phyloP scores from a whole-genome alignment of 2,797 vertebrate genomes.

The Dermochelys coriacea region DNA sequence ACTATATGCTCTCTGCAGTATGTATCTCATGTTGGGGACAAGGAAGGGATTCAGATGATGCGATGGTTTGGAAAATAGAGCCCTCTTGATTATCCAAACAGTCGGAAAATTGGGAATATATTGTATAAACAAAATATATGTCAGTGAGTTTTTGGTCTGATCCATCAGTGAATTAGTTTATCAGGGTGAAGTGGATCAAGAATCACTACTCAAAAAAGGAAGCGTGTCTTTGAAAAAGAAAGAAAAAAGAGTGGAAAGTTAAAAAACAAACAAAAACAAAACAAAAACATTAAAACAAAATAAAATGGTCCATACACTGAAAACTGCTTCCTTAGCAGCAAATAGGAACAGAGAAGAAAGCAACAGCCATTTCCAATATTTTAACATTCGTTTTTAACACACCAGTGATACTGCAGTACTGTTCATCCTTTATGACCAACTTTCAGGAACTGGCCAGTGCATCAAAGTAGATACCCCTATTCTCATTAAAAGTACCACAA shows the following conservation, averaged over 20 bases:
- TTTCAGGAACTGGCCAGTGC: not conserved
- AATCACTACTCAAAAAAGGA: not conserved
- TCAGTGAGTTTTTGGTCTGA: conserved; percentile 7
- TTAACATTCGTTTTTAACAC: conserved; percentile 10
- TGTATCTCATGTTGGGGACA: not conserved
- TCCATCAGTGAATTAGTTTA: conserved; percentile 14
- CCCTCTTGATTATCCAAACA: not conserved
- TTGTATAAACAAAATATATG: not conserved
- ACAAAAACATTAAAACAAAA: not conserved
- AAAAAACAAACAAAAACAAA: not conserved
- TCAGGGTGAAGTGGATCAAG: conserved; percentile 18
- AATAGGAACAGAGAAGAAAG: not conserved
- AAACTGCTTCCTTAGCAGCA: conserved; percentile 35
- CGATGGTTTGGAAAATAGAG: not conserved
- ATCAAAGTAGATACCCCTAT: not conserved
- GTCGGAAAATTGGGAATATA: not conserved
- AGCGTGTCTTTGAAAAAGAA: conserved; percentile 26
- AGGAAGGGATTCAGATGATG: not conserved
- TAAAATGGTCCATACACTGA: not conserved
- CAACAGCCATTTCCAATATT: conserved; percentile 16
- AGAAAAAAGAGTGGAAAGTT: not conserved
- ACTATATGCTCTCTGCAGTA: not conserved
- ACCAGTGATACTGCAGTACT: not conserved
- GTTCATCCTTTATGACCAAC: conserved; percentile 28
- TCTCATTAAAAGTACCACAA: not conserved